These are phyloP conservation scores for Dipodomys ordii DNA, from an alignment of 2,113 vertebrate genomes.

Conservation along the genomic window DNA sequence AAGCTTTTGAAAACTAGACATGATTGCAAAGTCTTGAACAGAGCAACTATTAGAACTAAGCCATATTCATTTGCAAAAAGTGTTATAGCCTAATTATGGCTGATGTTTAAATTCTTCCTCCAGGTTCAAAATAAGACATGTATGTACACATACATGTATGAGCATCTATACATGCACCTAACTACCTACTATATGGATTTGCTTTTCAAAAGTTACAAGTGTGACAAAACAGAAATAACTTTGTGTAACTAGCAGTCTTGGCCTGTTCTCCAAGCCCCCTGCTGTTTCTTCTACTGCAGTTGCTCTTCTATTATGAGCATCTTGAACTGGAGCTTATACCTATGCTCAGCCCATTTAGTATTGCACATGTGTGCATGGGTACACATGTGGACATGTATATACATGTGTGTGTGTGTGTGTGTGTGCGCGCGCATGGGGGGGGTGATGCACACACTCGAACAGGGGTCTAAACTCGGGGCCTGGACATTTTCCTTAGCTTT, in stretches of 20 bases:
- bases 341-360: neutral
- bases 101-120: neutral
- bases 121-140: neutral
- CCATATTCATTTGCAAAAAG: neutral
- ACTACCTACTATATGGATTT: too few relatives aligned
- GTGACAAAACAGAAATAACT: too few relatives aligned
- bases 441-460: too few relatives aligned
- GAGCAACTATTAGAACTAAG: constrained; percentile 6
- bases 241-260: neutral
- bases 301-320: neutral
- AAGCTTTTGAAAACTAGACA: constrained; percentile 10
- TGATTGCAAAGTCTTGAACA: constrained; percentile 8
- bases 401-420: too few relatives aligned
- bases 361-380: too few relatives aligned
- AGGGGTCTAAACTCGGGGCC: too few relatives aligned
- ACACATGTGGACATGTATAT: too few relatives aligned
- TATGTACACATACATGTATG: neutral
- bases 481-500: too few relatives aligned
- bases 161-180: neutral
- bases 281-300: neutral
- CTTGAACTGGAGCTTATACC: neutral
- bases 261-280: neutral
- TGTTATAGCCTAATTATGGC: neutral
- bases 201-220: too few relatives aligned
- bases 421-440: too few relatives aligned